phyloP scores from a whole-genome alignment of 1,140 invertebrate species.

The Drosophila azteca region DNA sequence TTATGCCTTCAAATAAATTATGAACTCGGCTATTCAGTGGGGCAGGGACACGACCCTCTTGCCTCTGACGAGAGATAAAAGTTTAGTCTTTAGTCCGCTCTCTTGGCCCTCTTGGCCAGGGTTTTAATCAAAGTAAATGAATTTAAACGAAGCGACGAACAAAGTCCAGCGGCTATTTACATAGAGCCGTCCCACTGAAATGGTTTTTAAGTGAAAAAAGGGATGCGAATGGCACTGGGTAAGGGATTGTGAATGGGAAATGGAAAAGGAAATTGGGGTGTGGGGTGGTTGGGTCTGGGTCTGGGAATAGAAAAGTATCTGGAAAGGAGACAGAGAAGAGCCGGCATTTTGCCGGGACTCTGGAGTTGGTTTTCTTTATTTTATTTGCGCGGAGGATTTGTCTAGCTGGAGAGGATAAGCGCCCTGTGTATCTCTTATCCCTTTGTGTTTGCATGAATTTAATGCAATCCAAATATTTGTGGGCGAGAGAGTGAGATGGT shows the following conservation, averaged over 20 bases:
- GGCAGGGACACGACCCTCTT: neutral
- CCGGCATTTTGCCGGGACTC: conserved; percentile 37
- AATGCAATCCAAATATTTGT: conserved; percentile 82
- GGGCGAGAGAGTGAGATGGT: conserved; percentile 52
- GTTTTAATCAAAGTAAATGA: conserved; percentile 80
- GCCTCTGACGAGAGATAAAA: conserved; percentile 20
- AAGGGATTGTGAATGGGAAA: conserved; percentile 5
- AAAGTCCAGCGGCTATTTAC: conserved; percentile 69
- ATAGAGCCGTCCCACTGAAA: conserved; percentile 68
- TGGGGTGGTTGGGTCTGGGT: neutral
- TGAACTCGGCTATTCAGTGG: conserved; percentile 33
- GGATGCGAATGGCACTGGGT: conserved; percentile 55
- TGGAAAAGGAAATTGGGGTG: conserved; percentile 16
- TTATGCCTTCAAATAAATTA: conserved; percentile 67
- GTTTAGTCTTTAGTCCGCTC: conserved; percentile 25
- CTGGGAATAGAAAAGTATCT: conserved; percentile 32
- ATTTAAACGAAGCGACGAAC: conserved; percentile 77
- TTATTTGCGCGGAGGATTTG: conserved; percentile 77
- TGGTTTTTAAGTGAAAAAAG: conserved; percentile 79
- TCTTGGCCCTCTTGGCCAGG: conserved; percentile 25
- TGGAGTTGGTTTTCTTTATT: conserved; percentile 60
- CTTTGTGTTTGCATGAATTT: conserved; percentile 81
- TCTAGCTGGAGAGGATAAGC: conserved; percentile 76
- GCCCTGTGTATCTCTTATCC: conserved; percentile 72
- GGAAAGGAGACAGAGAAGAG: conserved; percentile 16